These are phyloP conservation scores for Melanerpes formicivorus DNA, from an alignment of 2,113 vertebrate species.

Conservation along the genomic window DNA sequence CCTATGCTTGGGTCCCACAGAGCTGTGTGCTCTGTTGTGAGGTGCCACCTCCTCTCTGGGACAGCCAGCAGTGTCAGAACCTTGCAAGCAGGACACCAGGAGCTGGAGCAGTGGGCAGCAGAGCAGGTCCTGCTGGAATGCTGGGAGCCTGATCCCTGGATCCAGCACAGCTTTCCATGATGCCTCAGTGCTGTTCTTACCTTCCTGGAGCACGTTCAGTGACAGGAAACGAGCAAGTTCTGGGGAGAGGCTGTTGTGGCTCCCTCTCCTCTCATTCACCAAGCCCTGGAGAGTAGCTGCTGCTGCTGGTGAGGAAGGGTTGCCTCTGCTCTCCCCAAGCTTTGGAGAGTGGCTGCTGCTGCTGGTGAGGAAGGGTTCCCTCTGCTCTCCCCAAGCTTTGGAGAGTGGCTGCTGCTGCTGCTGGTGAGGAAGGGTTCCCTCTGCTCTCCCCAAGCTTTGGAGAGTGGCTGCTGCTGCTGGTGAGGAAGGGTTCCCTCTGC, in stretches of 20 bases:
- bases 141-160: neutral
- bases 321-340: too few species aligned
- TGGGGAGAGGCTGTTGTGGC: neutral
- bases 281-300: too few species aligned
- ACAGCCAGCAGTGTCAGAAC: neutral
- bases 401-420: too few species aligned
- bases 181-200: neutral
- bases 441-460: too few species aligned
- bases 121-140: neutral
- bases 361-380: too few species aligned
- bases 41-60: neutral
- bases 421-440: too few species aligned
- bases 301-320: too few species aligned
- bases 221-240: neutral
- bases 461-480: too few species aligned
- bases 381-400: too few species aligned
- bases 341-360: too few species aligned
- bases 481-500: too few species aligned
- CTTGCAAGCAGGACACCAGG: neutral
- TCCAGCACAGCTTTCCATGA: neutral
- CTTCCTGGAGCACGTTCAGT: neutral
- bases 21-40: neutral
- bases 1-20: fast-evolving
- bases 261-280: neutral
- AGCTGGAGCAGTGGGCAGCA: neutral